phyloP scores from a whole-genome alignment of 2,888 invertebrate genomes.

The Arctia plantaginis region DNA sequence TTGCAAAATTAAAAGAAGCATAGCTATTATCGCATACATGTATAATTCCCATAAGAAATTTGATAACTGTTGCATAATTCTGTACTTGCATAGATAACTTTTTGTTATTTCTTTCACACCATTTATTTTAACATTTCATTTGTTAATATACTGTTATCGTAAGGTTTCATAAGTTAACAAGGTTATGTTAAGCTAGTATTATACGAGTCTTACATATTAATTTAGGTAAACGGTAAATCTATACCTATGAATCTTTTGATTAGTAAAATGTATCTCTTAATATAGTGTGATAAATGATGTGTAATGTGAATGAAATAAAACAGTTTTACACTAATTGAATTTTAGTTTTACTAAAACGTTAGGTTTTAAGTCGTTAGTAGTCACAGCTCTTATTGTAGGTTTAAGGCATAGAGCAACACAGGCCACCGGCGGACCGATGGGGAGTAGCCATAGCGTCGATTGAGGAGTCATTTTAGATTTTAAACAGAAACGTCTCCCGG shows the following conservation, averaged over 20 bases:
- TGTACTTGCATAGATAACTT: not conserved
- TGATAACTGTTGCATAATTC: not conserved
- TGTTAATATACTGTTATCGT: slow-evolving; percentile 25
- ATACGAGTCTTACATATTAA: slow-evolving; percentile 24
- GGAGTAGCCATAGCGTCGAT: too few species aligned
- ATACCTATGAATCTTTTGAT: slow-evolving; percentile 44
- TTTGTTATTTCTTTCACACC: not conserved
- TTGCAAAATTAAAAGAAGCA: not conserved
- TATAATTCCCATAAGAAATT: not conserved
- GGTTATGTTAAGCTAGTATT: slow-evolving; percentile 33
- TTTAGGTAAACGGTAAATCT: slow-evolving; percentile 24
- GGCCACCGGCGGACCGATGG: too few species aligned
- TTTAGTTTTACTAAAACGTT: not conserved
- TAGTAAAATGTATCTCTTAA: slow-evolving; percentile 47
- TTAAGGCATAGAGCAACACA: too few species aligned
- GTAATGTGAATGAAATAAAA: slow-evolving; percentile 50
- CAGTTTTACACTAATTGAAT: slow-evolving; percentile 50
- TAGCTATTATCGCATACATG: not conserved
- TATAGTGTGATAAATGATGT: slow-evolving; percentile 22
- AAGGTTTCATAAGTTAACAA: slow-evolving; percentile 33
- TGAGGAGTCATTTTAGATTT: too few species aligned
- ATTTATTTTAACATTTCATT: not conserved
- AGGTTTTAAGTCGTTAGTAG: not conserved
- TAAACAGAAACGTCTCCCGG: too few species aligned
- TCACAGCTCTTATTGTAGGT: too few species aligned